Evolutionary conservation across 2,888 invertebrate species (phyloP).

Genomic region (Drosophila quinaria): DNA sequence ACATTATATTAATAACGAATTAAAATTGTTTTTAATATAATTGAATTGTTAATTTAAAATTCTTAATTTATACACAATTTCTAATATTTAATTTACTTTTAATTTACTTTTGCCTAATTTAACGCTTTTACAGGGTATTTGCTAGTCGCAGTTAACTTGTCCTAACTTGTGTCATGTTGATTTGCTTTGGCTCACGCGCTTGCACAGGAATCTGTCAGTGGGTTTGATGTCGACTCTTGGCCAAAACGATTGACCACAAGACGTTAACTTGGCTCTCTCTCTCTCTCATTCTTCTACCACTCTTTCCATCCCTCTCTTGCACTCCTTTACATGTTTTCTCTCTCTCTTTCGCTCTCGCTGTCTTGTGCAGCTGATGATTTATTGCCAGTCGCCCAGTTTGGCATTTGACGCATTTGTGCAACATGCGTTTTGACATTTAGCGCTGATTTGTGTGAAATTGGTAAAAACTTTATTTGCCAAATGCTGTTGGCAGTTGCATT

Average conservation of each 20-base stretch:
- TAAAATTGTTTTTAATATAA: no score
- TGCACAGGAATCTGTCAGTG: slow-evolving; percentile 58
- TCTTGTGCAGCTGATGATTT: slow-evolving; percentile 63
- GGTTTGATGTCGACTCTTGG: slow-evolving; percentile 44
- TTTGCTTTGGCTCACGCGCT: slow-evolving; percentile 33
- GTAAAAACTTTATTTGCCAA: slow-evolving; percentile 29
- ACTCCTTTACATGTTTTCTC: neutral
- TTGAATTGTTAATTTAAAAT: no score
- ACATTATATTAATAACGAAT: no score
- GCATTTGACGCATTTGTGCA: slow-evolving; percentile 81
- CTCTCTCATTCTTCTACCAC: slow-evolving; percentile 2
- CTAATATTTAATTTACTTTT: neutral
- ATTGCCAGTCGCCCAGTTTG: slow-evolving; percentile 69
- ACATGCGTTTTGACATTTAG: slow-evolving; percentile 80
- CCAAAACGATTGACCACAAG: slow-evolving; percentile 39
- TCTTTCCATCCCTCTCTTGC: neutral
- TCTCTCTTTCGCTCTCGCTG: neutral
- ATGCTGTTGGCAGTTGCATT: slow-evolving; percentile 27
- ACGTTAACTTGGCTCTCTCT: neutral
- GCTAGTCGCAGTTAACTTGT: neutral
- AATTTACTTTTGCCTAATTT: neutral
- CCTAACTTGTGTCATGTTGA: slow-evolving; percentile 11
- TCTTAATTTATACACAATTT: neutral
- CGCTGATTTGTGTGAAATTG: slow-evolving; percentile 80
- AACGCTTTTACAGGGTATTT: slow-evolving; percentile 15